These are phyloP conservation scores for Phaedon cochleariae DNA, from an alignment of 2,888 invertebrate genomes.

Conservation along the genomic window DNA sequence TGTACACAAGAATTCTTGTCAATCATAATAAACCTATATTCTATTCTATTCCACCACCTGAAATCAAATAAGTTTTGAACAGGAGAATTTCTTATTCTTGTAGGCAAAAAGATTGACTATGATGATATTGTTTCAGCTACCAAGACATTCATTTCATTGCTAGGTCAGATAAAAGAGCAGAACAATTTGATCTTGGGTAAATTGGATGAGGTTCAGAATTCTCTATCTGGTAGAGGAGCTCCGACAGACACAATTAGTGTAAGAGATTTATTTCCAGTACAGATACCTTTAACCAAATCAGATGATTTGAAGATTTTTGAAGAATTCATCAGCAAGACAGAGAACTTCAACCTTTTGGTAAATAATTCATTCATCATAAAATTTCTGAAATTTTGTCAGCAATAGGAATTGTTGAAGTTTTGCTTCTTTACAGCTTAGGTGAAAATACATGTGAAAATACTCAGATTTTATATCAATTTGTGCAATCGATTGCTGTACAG, in stretches of 20 bases:
- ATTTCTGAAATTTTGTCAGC: background rate
- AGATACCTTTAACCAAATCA: background rate
- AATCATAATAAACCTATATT: too few relatives aligned
- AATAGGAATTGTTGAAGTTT: background rate
- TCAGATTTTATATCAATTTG: too few relatives aligned
- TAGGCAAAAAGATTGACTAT: background rate
- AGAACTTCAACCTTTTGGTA: constrained; percentile 2
- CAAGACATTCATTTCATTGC: constrained; percentile 5
- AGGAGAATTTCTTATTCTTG: too few relatives aligned
- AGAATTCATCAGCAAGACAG: background rate
- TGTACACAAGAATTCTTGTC: too few relatives aligned
- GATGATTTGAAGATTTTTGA: background rate
- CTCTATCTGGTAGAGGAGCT: background rate
- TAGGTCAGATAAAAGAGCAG: background rate
- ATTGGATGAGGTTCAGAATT: constrained; percentile 4
- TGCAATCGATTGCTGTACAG: too few relatives aligned
- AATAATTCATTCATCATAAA: background rate
- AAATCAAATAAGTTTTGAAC: too few relatives aligned
- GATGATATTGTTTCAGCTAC: background rate
- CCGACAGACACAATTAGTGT: background rate
- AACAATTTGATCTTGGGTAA: constrained; percentile 2
- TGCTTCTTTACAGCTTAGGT: background rate
- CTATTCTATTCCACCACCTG: too few relatives aligned
- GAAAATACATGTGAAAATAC: too few relatives aligned
- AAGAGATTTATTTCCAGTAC: background rate